Evolutionary conservation across 2,888 invertebrate species (phyloP).

Genomic region (Zygaena filipendulae): DNA sequence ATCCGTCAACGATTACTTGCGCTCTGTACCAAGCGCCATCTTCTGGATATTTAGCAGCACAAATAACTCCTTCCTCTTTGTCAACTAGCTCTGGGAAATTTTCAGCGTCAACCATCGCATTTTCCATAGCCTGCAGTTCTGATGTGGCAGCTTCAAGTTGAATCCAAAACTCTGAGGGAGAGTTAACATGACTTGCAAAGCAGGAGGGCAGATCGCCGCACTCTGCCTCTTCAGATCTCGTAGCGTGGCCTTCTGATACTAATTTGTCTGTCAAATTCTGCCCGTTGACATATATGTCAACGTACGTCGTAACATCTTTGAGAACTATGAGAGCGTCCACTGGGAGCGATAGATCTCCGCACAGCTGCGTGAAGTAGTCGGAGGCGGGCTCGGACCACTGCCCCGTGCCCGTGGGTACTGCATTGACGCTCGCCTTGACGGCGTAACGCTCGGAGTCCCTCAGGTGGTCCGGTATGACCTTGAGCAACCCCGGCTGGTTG

Average conservation of each 20-base stretch:
- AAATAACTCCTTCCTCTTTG: constrained; percentile 63
- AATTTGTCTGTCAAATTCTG: constrained; percentile 71
- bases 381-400: constrained; percentile 75
- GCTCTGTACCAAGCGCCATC: constrained; percentile 76
- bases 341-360: constrained; percentile 58
- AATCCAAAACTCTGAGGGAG: constrained; percentile 81
- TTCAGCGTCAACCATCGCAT: constrained; percentile 65
- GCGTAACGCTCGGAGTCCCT: constrained; percentile 67
- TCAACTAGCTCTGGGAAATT: constrained; percentile 58
- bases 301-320: constrained; percentile 70
- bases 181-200: constrained; percentile 79
- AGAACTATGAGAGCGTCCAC: constrained; percentile 66
- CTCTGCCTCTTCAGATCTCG: constrained; percentile 56
- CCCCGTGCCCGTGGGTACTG: constrained; percentile 70
- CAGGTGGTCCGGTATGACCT: constrained; percentile 70
- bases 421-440: constrained; percentile 74
- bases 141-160: constrained; percentile 73
- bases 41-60: constrained; percentile 74
- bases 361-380: constrained; percentile 59
- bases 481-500: constrained; percentile 70
- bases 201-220: constrained; percentile 70
- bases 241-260: constrained; percentile 68
- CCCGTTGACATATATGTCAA: constrained; percentile 72
- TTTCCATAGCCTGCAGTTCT: constrained; percentile 69
- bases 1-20: constrained; percentile 67